These are phyloP conservation scores for Amblyraja radiata DNA, from an alignment of 2,797 vertebrate genomes.

Conservation along the genomic window DNA sequence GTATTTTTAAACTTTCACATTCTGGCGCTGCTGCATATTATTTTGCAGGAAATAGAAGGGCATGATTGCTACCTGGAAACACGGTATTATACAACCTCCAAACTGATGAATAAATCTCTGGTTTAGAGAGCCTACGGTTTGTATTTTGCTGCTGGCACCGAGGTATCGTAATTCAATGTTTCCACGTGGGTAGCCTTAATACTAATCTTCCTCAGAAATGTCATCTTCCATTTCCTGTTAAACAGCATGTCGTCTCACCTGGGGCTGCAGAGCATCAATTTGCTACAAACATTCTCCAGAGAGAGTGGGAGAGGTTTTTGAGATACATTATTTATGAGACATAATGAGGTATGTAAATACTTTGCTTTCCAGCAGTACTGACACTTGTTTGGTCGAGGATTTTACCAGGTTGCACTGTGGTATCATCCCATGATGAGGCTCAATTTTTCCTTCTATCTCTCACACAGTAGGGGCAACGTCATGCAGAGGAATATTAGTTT, in stretches of 20 bases:
- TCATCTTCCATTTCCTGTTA: conserved; percentile 35
- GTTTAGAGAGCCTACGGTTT: not conserved
- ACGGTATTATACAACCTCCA: conserved; percentile 26
- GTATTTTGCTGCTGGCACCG: not conserved
- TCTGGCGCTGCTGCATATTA: not conserved
- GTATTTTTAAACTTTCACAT: conserved; percentile 12
- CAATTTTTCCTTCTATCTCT: not conserved
- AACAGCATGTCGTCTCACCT: conserved; percentile 30
- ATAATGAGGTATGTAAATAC: conserved; percentile 36
- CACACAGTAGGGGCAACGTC: not conserved
- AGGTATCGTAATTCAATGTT: conserved; percentile 33
- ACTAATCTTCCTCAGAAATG: conserved; percentile 34
- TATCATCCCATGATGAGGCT: not conserved
- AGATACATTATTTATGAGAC: conserved; percentile 27
- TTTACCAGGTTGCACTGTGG: not conserved
- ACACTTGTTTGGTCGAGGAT: conserved; percentile 16
- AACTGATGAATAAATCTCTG: conserved; percentile 18
- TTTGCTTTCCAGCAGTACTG: conserved; percentile 28
- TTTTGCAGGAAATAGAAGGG: not conserved
- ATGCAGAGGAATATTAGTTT: conserved; percentile 4
- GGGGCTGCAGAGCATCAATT: conserved; percentile 27
- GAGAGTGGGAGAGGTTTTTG: not conserved
- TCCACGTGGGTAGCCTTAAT: conserved; percentile 27
- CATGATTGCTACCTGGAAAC: not conserved
- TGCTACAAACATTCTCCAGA: conserved; percentile 29